These are phyloP conservation scores for Leptopilina boulardi DNA, from an alignment of 1,140 invertebrate genomes.

Conservation along the genomic window DNA sequence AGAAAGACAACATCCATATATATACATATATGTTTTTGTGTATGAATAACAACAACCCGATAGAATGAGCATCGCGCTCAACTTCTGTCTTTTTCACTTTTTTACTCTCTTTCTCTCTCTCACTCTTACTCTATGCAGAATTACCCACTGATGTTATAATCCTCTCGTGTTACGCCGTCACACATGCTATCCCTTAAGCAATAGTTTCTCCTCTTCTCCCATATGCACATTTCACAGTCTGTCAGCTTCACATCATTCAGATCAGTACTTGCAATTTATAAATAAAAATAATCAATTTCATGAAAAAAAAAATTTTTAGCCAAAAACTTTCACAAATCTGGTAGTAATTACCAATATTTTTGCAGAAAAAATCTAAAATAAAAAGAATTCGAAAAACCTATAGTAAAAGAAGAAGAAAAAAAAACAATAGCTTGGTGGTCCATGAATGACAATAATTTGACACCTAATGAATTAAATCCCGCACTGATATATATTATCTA, in stretches of 20 bases:
- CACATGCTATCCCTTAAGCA: conserved; percentile 63
- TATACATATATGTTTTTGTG: neutral
- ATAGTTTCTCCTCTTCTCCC: conserved; percentile 40
- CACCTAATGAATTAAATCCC: conserved; percentile 11
- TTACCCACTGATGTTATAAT: conserved; percentile 75
- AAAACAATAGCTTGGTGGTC: neutral
- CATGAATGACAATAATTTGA: conserved; percentile 12
- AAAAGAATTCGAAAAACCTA: conserved; percentile 23
- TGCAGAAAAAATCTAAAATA: too few species aligned
- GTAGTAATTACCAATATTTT: too few species aligned
- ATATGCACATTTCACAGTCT: conserved; percentile 42
- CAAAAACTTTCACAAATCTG: too few species aligned
- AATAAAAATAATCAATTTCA: conserved; percentile 5
- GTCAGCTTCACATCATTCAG: conserved; percentile 27
- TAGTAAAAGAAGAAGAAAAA: neutral
- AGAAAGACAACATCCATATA: conserved; percentile 35
- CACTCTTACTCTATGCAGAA: conserved; percentile 10
- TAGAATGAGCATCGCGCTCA: conserved; percentile 27
- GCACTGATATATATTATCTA: conserved; percentile 2
- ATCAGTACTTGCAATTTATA: conserved; percentile 7
- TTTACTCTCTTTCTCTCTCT: neutral
- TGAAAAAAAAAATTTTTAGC: neutral
- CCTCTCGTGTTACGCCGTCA: conserved; percentile 74
- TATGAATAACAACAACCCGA: conserved; percentile 31
- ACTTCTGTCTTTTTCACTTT: conserved; percentile 20